Evolutionary conservation across 2,113 vertebrate genomes (phyloP).

Genomic region (Rhegmatorhina hoffmannsi): DNA sequence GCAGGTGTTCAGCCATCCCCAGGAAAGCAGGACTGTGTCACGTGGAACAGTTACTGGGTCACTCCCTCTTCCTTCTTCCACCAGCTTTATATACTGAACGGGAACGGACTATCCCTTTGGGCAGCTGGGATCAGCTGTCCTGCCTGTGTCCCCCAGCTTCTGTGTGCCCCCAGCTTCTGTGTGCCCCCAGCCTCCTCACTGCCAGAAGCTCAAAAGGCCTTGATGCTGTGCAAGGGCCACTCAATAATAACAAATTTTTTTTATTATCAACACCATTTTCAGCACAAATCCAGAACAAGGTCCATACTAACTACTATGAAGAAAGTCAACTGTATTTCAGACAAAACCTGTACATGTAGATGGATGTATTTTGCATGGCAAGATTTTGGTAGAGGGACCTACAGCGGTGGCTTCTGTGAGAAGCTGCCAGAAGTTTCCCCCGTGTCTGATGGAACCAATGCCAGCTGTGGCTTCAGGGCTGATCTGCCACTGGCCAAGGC

Average conservation of each 20-base stretch:
- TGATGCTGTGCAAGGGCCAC: background rate
- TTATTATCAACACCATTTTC: background rate
- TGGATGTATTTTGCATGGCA: background rate
- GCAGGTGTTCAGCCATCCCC: background rate
- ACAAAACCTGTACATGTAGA: background rate
- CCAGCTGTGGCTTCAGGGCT: background rate
- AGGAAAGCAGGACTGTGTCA: background rate
- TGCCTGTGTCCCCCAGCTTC: background rate
- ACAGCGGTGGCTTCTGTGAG: background rate
- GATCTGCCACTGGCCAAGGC: no score
- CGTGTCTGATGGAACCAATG: rapidly evolving
- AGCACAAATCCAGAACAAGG: background rate
- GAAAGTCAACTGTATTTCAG: background rate
- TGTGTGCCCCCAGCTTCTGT: background rate
- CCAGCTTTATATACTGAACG: background rate
- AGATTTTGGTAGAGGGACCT: background rate
- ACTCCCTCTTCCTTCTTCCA: background rate
- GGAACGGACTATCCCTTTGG: background rate
- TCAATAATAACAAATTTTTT: background rate
- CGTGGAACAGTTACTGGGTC: background rate
- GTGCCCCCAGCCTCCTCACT: no score
- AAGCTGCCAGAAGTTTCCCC: background rate
- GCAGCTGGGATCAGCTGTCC: background rate
- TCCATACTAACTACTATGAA: background rate
- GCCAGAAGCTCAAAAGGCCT: background rate